Base-by-base conservation (phyloP, 2,888 invertebrate genomes). In the Oegoconia quadripuncta region DNA sequence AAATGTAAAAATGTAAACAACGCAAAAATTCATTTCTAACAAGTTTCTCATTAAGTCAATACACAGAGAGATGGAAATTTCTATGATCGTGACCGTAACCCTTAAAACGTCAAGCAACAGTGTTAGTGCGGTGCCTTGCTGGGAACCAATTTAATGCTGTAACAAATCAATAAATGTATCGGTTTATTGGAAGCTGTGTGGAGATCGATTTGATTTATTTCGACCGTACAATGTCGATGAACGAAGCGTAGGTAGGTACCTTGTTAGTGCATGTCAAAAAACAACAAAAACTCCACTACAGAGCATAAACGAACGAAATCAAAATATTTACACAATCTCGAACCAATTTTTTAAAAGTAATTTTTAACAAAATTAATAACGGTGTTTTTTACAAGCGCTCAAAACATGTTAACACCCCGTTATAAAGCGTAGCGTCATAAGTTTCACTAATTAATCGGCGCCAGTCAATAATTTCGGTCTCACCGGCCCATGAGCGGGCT, bases 131-230 rank as follows among this genome's bases (percentile, higher is more conserved):
- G 65, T 71, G 66, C 76, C 68, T 75, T 73, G 79, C 78, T 84
- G 84, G 76, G 84, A 87, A 84, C 83, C 83, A 82, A 86, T 84
- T 86, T 84, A 77, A 75, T 74, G 65, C 77, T 87, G 83, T 86
- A 84, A 86, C 86, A 87, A 86, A 87, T 87, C 83, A 86, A 86
- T 87, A 87, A 86, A 87, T 82, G 81, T 84, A 77, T 83, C 84
- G 78, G 74, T 86, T 86, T 87, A 84, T 86, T 86, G 79, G 83
- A 78, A 84, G 80, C 83, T 77, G 77, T 79, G 81, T 74, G 72
- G 74, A 67, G 77, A 82, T 74, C 81, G 76, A 83, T 86, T 84
- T 82, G 82, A 83, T 87, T 84, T 84, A 82, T 84, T 77, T 70
- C 68, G 55, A 64, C 63, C 64, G 64, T 67, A 78, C 79, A 78